phyloP scores from a whole-genome alignment of 1,140 invertebrate genomes.

The Phthorimaea operculella region DNA sequence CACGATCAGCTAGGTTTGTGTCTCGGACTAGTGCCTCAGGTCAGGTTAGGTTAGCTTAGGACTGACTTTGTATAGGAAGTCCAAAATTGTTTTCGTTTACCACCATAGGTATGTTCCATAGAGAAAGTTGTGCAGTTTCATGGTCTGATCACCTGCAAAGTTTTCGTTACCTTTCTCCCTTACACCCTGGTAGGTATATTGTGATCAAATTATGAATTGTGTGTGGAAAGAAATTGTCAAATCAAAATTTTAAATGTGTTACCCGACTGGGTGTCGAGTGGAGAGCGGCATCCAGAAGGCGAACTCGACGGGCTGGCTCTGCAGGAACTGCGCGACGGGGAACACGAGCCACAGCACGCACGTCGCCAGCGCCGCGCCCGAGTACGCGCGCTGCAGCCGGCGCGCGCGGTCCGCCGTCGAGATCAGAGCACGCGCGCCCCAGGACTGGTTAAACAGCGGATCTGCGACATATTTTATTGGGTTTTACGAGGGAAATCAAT shows the following conservation, averaged over 20 bases:
- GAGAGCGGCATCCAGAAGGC: constrained; percentile 28
- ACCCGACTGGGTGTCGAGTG: background rate
- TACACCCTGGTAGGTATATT: no score
- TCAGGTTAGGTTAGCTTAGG: no score
- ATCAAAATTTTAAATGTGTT: background rate
- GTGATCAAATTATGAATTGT: no score
- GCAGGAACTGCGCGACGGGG: constrained; percentile 23
- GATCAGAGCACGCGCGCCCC: constrained; percentile 5
- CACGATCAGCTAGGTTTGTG: no score
- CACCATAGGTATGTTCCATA: no score
- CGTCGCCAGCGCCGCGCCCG: constrained; percentile 41
- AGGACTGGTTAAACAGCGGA: constrained; percentile 18
- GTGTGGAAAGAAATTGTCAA: background rate
- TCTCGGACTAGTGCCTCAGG: no score
- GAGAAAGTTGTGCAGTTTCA: no score
- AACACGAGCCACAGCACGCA: constrained; percentile 51
- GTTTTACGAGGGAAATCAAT: no score
- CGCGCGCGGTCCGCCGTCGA: constrained; percentile 13
- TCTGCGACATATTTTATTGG: constrained; percentile 15
- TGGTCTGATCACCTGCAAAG: no score
- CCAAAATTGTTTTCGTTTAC: no score
- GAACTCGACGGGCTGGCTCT: constrained; percentile 29
- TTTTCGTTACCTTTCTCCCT: no score
- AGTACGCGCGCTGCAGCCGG: constrained; percentile 32
- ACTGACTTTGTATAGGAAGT: no score